These are phyloP conservation scores for Iguana delicatissima DNA, from an alignment of 2,797 vertebrate species.

Conservation along the genomic window DNA sequence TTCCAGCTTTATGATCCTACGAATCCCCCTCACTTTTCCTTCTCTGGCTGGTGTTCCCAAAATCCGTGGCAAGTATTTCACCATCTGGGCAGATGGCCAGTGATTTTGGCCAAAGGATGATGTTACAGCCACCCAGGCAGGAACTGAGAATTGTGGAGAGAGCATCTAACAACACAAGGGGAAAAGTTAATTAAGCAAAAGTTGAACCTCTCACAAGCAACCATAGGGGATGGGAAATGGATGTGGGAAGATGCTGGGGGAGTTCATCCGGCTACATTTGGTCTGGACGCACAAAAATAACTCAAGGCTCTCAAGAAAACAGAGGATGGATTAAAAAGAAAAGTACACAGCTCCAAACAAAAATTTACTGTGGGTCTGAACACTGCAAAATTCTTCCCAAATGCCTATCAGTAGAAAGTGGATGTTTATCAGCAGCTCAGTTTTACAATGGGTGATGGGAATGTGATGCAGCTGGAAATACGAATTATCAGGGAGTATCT, in stretches of 20 bases:
- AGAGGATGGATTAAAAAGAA: background rate
- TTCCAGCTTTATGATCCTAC: too few species aligned
- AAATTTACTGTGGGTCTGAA: background rate
- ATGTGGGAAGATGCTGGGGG: too few species aligned
- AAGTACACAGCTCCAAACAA: background rate
- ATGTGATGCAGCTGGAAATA: constrained; percentile 11
- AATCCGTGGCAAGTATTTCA: constrained; percentile 56
- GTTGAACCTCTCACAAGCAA: background rate
- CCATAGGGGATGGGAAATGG: background rate
- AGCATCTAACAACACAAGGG: background rate
- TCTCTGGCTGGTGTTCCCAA: constrained; percentile 46
- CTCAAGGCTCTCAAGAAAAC: background rate
- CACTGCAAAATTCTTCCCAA: background rate
- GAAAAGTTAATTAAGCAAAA: background rate
- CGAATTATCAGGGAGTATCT: constrained; percentile 18
- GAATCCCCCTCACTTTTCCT: background rate
- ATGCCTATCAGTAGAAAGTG: background rate
- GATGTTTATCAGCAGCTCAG: constrained; percentile 9
- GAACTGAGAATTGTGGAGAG: constrained; percentile 12
- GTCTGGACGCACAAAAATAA: background rate
- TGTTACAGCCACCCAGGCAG: constrained; percentile 48
- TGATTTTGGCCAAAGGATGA: constrained; percentile 36
- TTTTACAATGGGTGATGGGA: background rate
- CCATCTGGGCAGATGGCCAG: constrained; percentile 54
- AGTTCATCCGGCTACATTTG: background rate